Evolutionary conservation across 1,140 invertebrate genomes (phyloP), one percentile per base, ranked within the genome.

Genomic region (Augochlora pura): DNA sequence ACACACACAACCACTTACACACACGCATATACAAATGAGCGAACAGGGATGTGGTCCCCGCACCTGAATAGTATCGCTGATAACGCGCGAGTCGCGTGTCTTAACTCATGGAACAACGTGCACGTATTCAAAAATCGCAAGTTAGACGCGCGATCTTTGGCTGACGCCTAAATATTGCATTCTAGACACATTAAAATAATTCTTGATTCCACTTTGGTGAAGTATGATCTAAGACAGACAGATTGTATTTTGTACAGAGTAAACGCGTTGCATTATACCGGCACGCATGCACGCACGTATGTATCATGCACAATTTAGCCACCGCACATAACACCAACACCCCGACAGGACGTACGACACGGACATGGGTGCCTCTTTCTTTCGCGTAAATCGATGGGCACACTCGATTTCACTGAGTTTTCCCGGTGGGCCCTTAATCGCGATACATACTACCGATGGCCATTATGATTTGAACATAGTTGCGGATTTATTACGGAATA

Each of bases 331-430:
- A 83, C 83, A 82, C 73, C 75, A 77, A 88, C 83, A 88, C 87
- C 80, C 76, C 81, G 66, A 82, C 71, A 71, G 59, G 77, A 86
- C 79, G 62, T 80, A 66, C 78, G 73, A 85, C 68, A 83, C 83
- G 82, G 80, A 85, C 80, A 81, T 81, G 78, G 70, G 83, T 85
- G 83, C 79, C 83, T 88, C 83, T 88, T 82, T 88, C 87, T 86
- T 84, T 89, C 77, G 65, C 82, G 79, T 84, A 83, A 88, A 87
- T 87, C 88, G 81, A 88, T 88, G 87, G 81, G 65, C 87, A 84
- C 88, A 87, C 83, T 79, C 66, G 82, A 82, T 89, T 86, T 88
- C 87, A 88, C 89, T 80, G 65, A 63, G 72, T 72, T 86, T 81
- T 66, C 71, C 76, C 64, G 71, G 46, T 32, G n/a, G 54, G 54